A percentile compares a stretch with the other conserved stretches of the same genome.
Conservation (phyloP, 2,113 vertebrate species). For the Sinocyclocheilus maitianheensis region DNA sequence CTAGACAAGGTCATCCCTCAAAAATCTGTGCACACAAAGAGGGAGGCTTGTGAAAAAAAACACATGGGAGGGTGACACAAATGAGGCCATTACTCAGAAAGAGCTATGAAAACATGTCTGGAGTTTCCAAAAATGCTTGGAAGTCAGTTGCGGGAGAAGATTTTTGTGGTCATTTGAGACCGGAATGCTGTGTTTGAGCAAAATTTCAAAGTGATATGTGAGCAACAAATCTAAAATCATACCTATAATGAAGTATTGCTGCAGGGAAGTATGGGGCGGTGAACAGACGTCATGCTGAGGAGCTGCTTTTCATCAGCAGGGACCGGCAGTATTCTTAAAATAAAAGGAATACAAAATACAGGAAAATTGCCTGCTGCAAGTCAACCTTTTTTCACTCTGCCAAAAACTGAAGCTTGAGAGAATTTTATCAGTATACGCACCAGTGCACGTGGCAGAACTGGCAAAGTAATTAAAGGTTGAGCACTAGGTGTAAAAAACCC, state of each 20-base stretch:
- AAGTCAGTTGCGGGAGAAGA: background rate
- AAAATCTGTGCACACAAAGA: background rate
- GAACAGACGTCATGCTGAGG: slow-evolving; percentile 5
- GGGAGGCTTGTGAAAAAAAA: background rate
- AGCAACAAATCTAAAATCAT: slow-evolving; percentile 9
- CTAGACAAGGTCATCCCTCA: slow-evolving; percentile 12
- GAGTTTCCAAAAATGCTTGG: slow-evolving; percentile 29
- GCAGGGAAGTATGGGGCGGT: background rate
- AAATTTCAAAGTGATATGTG: slow-evolving; percentile 33
- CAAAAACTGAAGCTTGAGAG: slow-evolving; percentile 11
- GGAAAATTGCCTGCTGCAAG: slow-evolving; percentile 15
- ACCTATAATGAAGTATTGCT: slow-evolving; percentile 26
- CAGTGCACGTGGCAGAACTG: slow-evolving; percentile 6
- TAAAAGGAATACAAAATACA: slow-evolving; percentile 15
- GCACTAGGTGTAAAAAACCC: background rate
- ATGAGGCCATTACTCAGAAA: slow-evolving; percentile 32
- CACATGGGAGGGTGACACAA: slow-evolving; percentile 35
- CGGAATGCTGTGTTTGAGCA: background rate
- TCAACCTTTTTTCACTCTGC: slow-evolving; percentile 9
- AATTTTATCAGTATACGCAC: background rate
- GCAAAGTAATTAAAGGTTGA: slow-evolving; percentile 10
- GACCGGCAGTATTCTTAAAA: background rate
- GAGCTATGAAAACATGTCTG: slow-evolving; percentile 21
- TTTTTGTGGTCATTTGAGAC: slow-evolving; percentile 20
- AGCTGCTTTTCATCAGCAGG: slow-evolving; percentile 15